Evolutionary conservation across 2,797 vertebrate species (phyloP), one percentile per base, ranked within the genome.

Genomic region (Arnoldichthys spilopterus): DNA sequence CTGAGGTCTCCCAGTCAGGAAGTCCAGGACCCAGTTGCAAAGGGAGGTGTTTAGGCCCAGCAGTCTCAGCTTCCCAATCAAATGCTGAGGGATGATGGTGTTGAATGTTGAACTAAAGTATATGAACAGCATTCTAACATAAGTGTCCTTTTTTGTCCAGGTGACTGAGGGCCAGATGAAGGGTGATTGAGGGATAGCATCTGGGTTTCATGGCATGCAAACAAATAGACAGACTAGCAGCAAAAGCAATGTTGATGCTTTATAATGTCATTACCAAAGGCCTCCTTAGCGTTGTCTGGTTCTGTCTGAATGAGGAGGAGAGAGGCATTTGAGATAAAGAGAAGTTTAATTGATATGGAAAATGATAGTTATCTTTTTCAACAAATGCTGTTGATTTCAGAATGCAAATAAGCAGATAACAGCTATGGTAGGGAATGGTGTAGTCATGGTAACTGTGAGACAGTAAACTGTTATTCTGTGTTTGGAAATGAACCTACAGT

Each of bases 381-480:
- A 80, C 62, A 32, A 63, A 34, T 63, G 22, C n/a, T 28, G 9
- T 37, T 45, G 37, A 47, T 47, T 64, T 34, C 66, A 15, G 26
- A 30, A 64, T 1, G 12, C 45, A 34, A 45, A 22, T 47, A 47
- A 72, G 24, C 34, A 28, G 43, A 32, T 70, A 13, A 51, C 22
- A 47, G 34, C 28, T 13, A 53, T 53, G 54, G 58, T 13, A 43
- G 28, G 49, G 20, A 37, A 11, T 40, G 7, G 20, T 34, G 63
- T 28, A 62, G 59, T 61, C 26, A 63, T 37, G 7, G 16, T 18
- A 68, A 32, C 16, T 32, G 18, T 61, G 47, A 58, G 68, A 69
- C 43, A 20, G 4, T 82, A 62, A 7, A 6, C n/a, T 13, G 5
- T 67, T 74, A 76, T 63, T 81, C 37, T 12, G 22, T 26, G 54